Conservation (phyloP, 2,888 invertebrate species). For the Hydrotaea diabolus region DNA sequence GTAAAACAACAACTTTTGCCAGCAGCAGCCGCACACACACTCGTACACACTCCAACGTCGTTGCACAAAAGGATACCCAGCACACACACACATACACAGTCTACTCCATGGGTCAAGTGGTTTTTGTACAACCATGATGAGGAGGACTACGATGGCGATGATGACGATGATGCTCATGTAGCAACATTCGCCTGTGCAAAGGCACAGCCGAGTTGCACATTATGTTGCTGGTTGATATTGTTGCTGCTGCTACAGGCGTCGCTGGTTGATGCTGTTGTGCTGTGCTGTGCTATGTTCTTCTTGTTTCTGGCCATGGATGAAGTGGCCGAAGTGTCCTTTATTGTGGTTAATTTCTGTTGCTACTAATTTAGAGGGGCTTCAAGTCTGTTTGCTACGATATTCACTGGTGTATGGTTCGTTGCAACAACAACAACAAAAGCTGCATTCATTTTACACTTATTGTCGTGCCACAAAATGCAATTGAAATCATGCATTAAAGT, state of each 20-base stretch:
- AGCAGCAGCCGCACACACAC: not conserved
- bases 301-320: slow-evolving; percentile 1
- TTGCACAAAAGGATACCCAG: not conserved
- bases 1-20: not conserved
- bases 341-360: slow-evolving; percentile 58
- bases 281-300: not conserved
- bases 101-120: slow-evolving; percentile 26
- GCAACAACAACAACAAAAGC: not conserved
- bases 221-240: not conserved
- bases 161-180: not conserved
- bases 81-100: not conserved
- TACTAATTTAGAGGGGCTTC: slow-evolving; percentile 43
- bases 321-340: slow-evolving; percentile 43
- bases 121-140: not conserved
- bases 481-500: slow-evolving; percentile 58
- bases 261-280: not conserved
- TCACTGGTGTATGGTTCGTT: not conserved
- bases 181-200: not conserved
- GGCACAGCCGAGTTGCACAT: not conserved
- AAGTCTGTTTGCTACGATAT: slow-evolving; percentile 27
- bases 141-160: not conserved
- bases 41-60: not conserved
- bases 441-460: slow-evolving; percentile 42
- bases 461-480: slow-evolving; percentile 55
- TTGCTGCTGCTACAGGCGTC: not conserved